A percentile compares a stretch with the other conserved stretches of the same genome.
Evolutionary conservation across 1,140 invertebrate species (phyloP).

Genomic region (Zaprionus inermis): DNA sequence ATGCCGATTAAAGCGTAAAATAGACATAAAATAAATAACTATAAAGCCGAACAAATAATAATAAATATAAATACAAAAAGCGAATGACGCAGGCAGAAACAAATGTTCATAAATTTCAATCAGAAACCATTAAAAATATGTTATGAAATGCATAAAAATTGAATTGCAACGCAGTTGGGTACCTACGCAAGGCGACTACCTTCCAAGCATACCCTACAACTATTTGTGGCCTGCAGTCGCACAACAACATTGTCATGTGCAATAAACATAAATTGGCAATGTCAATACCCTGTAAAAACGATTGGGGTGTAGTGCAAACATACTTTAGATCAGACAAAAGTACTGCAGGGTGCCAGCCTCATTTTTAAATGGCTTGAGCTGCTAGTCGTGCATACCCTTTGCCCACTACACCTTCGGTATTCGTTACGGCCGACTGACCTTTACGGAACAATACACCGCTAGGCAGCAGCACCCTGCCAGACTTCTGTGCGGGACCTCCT

Average conservation of each 20-base stretch:
- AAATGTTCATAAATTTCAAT: constrained; percentile 71
- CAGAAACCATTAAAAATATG: constrained; percentile 64
- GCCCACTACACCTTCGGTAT: constrained; percentile 2
- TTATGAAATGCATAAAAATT: constrained; percentile 46
- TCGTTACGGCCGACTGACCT: constrained; percentile 60
- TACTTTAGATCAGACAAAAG: too few species aligned
- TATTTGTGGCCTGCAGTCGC: constrained; percentile 50
- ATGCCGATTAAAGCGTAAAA: constrained; percentile 47
- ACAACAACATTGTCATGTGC: constrained; percentile 56
- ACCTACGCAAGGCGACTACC: neutral
- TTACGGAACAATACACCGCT: constrained; percentile 32
- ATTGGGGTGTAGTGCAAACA: neutral
- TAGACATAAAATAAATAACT: constrained; percentile 56
- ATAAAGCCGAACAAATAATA: constrained; percentile 44
- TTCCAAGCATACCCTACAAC: neutral
- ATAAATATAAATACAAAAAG: constrained; percentile 29
- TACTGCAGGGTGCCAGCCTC: too few species aligned
- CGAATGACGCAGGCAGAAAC: constrained; percentile 23
- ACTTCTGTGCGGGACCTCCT: neutral
- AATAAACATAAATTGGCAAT: constrained; percentile 75
- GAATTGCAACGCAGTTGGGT: constrained; percentile 12
- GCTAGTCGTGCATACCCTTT: constrained; percentile 35
- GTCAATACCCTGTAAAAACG: constrained; percentile 15
- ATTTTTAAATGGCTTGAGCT: too few species aligned
- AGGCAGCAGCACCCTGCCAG: neutral